phyloP scores from a whole-genome alignment of 2,797 vertebrate genomes.

The Typhlichthys subterraneus region DNA sequence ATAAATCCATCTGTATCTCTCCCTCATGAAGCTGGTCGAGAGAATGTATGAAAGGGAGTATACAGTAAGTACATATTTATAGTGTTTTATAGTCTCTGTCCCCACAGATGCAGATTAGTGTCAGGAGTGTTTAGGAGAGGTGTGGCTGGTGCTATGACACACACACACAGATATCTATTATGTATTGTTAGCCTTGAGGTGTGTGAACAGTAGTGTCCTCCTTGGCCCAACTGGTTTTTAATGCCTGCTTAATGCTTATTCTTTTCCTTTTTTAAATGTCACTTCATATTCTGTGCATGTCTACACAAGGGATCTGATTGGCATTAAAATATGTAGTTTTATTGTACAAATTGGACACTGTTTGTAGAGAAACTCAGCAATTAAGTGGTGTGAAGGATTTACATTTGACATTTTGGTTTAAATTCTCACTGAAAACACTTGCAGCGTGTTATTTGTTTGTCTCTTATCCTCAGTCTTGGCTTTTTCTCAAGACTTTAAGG shows the following conservation, averaged over 20 bases:
- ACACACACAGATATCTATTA: too few species aligned
- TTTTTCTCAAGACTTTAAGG: constrained; percentile 55
- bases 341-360: neutral
- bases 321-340: neutral
- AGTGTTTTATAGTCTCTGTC: too few species aligned
- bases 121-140: neutral
- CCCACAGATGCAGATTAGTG: neutral
- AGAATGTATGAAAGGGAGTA: too few species aligned
- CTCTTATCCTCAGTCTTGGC: constrained; percentile 16
- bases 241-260: neutral
- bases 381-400: neutral
- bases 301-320: neutral
- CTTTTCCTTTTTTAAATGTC: neutral
- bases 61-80: too few species aligned
- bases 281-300: neutral
- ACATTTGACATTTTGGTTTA: neutral
- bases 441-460: neutral
- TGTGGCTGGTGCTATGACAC: neutral
- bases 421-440: neutral
- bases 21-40: too few species aligned
- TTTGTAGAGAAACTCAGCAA: constrained; percentile 4
- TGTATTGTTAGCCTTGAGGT: neutral
- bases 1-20: too few species aligned
- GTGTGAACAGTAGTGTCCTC: neutral
- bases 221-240: constrained; percentile 3